Evolutionary conservation across 2,888 invertebrate species (phyloP).

Genomic region (Chalcis sispes): DNA sequence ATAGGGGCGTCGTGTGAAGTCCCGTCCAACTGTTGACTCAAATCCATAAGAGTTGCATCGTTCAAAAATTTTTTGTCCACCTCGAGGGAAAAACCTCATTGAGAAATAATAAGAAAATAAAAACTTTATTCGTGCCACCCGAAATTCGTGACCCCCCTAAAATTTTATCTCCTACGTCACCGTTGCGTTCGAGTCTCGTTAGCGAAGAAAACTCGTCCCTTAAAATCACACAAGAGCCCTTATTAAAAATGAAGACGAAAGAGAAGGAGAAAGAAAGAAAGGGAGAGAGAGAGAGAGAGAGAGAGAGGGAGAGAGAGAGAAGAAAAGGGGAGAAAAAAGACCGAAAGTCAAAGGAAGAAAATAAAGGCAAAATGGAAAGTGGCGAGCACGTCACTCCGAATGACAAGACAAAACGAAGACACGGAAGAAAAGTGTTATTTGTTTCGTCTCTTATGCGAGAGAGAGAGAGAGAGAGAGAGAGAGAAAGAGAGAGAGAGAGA

Average conservation of each 20-base stretch:
- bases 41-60: neutral
- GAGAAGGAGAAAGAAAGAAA: neutral
- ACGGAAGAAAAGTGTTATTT: slow-evolving; percentile 21
- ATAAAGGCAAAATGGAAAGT: slow-evolving; percentile 18
- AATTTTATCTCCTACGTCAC: neutral
- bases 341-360: neutral
- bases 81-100: neutral
- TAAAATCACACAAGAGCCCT: slow-evolving; percentile 7
- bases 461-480: neutral
- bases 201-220: neutral
- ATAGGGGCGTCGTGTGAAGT: neutral
- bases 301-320: neutral
- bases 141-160: neutral
- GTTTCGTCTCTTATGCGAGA: slow-evolving; percentile 31
- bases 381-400: slow-evolving; percentile 20
- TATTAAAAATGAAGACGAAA: neutral
- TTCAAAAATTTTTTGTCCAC: neutral
- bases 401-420: slow-evolving; percentile 21
- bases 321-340: neutral
- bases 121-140: neutral
- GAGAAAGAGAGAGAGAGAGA: slow-evolving; percentile 3
- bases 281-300: neutral
- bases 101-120: neutral
- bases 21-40: slow-evolving; percentile 2
- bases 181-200: neutral